Base-by-base conservation (phyloP, 2,888 invertebrate genomes). In the Trilocha varians region DNA sequence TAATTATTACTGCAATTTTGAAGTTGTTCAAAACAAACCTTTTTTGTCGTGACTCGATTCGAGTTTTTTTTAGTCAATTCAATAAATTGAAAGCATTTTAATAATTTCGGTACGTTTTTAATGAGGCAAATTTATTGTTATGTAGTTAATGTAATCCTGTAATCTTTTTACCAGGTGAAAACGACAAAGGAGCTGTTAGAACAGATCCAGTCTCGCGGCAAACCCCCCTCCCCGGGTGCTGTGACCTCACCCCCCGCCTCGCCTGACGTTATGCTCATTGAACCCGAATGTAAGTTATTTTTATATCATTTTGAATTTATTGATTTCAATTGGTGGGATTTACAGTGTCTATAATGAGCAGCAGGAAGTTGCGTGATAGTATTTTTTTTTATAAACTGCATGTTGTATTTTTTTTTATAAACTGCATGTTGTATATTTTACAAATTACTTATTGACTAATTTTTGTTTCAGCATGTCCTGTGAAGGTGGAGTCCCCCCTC, bases 141-240 rank as follows among this genome's bases (percentile, higher is more conserved):
- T n/a, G n/a, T n/a, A n/a, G n/a, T n/a, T n/a, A n/a, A n/a, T n/a
- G n/a, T n/a, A n/a, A n/a, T n/a, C n/a, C n/a, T n/a, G n/a, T n/a
- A n/a, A n/a, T n/a, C n/a, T 34, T 39, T n/a, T 35, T 56, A 61
- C 1, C 65, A 85, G 84, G 83, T 84, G 46, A 84, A 83, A 47
- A 85, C 84, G 38, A 96, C 95, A 0, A 91, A 93, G 65, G 94
- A 96, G 71, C 78, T 96, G 42, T 82, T 95, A 45, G 93, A 92
- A 41, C 91, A 93, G 71, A 87, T 95, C 55, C 91, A 91, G 74
- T 87, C 88, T 32, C 88, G 89, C 51, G 84, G 88, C 69, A 67
- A 25, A 25, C 25, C 25, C 25, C 25, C 66, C 45, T 70, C 57
- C 56, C 70, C 66, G 48, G 52, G 64, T 32, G 53, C 62, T 40